Conservation (phyloP, 2,113 vertebrate species). For the Zosterops lateralis region DNA sequence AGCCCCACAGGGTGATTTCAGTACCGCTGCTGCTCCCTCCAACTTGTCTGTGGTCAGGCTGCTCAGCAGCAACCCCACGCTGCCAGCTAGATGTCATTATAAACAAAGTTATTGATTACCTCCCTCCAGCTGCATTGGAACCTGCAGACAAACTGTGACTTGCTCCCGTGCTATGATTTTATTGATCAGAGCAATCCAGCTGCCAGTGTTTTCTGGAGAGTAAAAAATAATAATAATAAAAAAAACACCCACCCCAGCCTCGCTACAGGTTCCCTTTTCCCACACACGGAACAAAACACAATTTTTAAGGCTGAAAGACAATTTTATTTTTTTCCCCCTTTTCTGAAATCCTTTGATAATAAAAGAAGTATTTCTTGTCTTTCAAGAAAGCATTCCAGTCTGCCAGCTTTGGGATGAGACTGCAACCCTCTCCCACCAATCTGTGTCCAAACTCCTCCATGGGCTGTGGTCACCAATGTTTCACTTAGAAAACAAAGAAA, state of each 20-base stretch:
- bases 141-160: conserved; percentile 19
- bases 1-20: neutral
- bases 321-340: neutral
- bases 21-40: neutral
- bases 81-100: conserved; percentile 60
- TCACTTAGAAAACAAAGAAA: neutral
- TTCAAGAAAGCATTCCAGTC: neutral
- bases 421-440: neutral
- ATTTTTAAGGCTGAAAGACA: neutral
- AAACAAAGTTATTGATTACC: conserved; percentile 62
- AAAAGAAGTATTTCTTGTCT: neutral
- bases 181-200: conserved; percentile 46
- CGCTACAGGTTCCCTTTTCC: neutral
- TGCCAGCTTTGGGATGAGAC: neutral
- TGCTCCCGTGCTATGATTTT: neutral
- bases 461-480: fast-evolving
- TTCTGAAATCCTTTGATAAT: neutral
- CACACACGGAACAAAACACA: neutral
- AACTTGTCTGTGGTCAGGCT: neutral
- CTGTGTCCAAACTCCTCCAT: neutral
- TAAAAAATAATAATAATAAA: neutral
- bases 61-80: neutral
- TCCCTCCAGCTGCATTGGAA: neutral
- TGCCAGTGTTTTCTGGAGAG: conserved; percentile 4
- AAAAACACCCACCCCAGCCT: neutral